A percentile compares a stretch with the other conserved stretches of the same genome.
Conservation (phyloP, 2,888 invertebrate species). For the Cylloceria caligata region DNA sequence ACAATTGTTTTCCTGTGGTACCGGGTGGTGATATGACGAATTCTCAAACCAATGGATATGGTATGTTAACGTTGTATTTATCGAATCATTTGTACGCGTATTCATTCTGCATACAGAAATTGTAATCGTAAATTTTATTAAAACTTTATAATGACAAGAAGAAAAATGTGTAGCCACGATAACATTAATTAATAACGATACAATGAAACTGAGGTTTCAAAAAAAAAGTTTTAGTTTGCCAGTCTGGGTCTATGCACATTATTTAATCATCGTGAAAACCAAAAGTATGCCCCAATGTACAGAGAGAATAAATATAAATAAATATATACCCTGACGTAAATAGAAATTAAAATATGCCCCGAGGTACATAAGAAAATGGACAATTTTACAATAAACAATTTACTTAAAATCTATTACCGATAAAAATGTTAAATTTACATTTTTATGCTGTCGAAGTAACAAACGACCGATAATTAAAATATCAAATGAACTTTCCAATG, state of each 20-base stretch:
- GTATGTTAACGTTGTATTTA: constrained; percentile 72
- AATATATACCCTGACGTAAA: too few relatives aligned
- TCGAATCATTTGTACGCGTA: constrained; percentile 1
- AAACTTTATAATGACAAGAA: neutral
- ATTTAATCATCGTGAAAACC: neutral
- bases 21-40: constrained; percentile 81
- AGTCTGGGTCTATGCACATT: neutral
- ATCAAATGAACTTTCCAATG: neutral
- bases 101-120: neutral
- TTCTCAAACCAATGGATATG: constrained; percentile 79
- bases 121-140: neutral
- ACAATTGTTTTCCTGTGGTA: constrained; percentile 57
- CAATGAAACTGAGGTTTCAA: neutral
- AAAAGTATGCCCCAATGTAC: neutral
- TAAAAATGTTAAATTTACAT: neutral
- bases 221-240: neutral
- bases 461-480: too few relatives aligned
- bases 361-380: too few relatives aligned
- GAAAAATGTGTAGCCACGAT: neutral
- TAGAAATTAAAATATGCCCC: too few relatives aligned
- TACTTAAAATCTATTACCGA: neutral
- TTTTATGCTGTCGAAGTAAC: neutral
- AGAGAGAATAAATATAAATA: too few relatives aligned
- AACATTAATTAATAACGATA: neutral
- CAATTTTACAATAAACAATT: neutral